phyloP scores from a whole-genome alignment of 1,140 invertebrate genomes.

The Agraylea sexmaculata region DNA sequence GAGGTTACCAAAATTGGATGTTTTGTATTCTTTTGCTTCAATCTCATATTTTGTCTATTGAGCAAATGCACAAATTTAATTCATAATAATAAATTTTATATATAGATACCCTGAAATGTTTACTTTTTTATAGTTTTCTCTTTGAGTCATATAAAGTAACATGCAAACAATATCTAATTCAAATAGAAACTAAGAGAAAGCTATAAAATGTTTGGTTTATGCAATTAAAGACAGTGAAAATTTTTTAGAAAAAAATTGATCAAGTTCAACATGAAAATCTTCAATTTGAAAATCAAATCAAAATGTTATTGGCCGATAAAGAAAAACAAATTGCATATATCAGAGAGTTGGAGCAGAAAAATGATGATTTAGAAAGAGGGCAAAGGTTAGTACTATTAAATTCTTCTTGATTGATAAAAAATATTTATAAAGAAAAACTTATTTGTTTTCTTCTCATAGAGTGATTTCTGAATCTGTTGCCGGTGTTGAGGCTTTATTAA shows the following conservation, averaged over 20 bases:
- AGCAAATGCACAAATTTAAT: not conserved
- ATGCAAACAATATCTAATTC: conserved; percentile 5
- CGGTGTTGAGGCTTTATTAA: conserved; percentile 85
- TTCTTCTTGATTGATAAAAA: conserved; percentile 1
- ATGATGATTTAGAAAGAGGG: conserved; percentile 93
- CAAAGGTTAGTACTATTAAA: conserved; percentile 51
- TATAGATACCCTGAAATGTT: not conserved
- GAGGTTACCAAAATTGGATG: too few relatives aligned
- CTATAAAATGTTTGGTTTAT: too few relatives aligned
- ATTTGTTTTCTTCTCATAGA: conserved; percentile 41
- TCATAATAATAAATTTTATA: conserved; percentile 2
- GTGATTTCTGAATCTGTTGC: conserved; percentile 84
- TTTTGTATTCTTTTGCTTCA: too few relatives aligned
- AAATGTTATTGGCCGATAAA: conserved; percentile 68
- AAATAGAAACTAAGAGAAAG: too few relatives aligned
- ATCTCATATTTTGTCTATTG: too few relatives aligned
- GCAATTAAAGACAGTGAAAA: not conserved
- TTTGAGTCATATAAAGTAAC: not conserved
- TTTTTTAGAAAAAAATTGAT: conserved; percentile 58
- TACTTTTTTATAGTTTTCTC: conserved; percentile 1
- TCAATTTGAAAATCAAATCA: conserved; percentile 60
- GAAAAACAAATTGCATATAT: conserved; percentile 78
- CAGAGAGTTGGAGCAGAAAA: conserved; percentile 90
- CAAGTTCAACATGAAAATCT: conserved; percentile 59
- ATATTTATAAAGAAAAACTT: not conserved